Conservation (phyloP, 30 jellyfish, hydroid and myxozoan species). For the Hydractinia symbiolongicarpus region DNA sequence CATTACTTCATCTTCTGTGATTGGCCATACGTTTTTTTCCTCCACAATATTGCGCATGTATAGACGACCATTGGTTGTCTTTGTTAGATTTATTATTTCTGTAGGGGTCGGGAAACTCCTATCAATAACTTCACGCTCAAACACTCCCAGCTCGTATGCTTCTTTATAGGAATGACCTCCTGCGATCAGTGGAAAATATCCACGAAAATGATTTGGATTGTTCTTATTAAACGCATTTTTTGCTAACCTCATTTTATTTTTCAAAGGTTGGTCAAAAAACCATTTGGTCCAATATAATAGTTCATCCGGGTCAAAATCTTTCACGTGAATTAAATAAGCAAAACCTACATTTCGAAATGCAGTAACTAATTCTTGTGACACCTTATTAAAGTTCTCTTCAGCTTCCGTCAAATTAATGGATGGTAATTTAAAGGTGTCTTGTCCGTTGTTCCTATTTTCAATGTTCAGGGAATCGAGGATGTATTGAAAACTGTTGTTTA, state of each 20-base stretch:
- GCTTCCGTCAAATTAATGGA: constrained; percentile 35
- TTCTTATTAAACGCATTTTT: constrained; percentile 38
- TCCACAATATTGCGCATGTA: constrained; percentile 57
- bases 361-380: background rate
- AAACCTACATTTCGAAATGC: constrained; percentile 55
- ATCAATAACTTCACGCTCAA: background rate
- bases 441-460: background rate
- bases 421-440: constrained; percentile 18
- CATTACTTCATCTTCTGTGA: constrained; percentile 25
- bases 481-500: no score
- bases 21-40: constrained; percentile 74
- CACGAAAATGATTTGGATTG: constrained; percentile 52
- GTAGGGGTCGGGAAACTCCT: constrained; percentile 27
- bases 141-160: constrained; percentile 65
- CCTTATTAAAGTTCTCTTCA: constrained; percentile 26
- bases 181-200: constrained; percentile 62
- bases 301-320: constrained; percentile 60
- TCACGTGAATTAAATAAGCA: constrained; percentile 53
- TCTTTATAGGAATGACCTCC: constrained; percentile 83
- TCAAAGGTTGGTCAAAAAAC: constrained; percentile 56
- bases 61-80: constrained; percentile 21
- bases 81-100: constrained; percentile 25
- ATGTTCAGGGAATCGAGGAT: no score
- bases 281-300: constrained; percentile 56
- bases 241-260: constrained; percentile 53